These are phyloP conservation scores for Myodes glareolus DNA, from an alignment of 2,113 vertebrate species.

Conservation along the genomic window DNA sequence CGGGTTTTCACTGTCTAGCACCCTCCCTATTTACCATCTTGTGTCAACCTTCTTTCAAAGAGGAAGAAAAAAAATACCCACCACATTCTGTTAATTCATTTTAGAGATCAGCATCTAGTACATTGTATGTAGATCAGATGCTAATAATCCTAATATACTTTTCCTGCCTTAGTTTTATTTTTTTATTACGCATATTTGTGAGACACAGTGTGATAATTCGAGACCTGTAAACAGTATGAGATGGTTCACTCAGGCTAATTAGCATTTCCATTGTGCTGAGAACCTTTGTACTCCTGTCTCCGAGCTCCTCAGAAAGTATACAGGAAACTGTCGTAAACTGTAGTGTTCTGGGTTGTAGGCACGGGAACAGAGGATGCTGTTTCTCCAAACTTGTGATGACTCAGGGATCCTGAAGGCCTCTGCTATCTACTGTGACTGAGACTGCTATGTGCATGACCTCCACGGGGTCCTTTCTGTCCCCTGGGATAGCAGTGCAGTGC, in stretches of 20 bases:
- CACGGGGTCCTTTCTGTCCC: background rate
- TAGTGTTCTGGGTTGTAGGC: too few species aligned
- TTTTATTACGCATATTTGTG: background rate
- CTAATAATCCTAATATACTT: background rate
- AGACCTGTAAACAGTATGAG: background rate
- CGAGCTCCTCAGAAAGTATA: background rate
- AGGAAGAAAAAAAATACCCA: background rate
- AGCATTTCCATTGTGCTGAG: background rate
- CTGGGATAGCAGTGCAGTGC: background rate
- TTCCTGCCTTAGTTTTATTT: background rate
- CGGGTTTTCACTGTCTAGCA: background rate
- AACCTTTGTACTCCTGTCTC: background rate
- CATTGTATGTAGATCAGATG: background rate
- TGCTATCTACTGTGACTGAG: background rate
- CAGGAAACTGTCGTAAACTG: background rate
- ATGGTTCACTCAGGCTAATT: background rate
- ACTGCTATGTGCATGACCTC: background rate
- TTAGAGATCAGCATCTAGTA: background rate
- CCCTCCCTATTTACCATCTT: background rate
- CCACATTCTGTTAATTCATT: background rate
- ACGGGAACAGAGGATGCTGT: background rate
- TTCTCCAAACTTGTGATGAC: background rate
- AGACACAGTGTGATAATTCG: background rate
- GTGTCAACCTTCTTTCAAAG: background rate
- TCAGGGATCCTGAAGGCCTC: conserved; percentile 15